Conservation (phyloP, 2,797 vertebrate species). For the Typhlichthys eigenmanni region DNA sequence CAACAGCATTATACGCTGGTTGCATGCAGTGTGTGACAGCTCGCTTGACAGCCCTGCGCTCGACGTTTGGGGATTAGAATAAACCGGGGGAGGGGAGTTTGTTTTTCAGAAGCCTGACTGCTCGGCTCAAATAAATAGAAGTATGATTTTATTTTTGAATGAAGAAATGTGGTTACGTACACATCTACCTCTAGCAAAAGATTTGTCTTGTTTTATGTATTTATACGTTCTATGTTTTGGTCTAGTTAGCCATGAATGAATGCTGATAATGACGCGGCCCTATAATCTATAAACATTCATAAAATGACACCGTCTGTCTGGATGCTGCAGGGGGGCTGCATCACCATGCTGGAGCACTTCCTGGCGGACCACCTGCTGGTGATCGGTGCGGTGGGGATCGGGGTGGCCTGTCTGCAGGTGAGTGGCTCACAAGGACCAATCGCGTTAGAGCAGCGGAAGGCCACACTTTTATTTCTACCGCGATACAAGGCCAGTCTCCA, state of each 20-base stretch:
- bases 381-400: conserved; percentile 85
- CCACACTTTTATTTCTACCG: background rate
- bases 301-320: conserved; percentile 5
- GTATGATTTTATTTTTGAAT: too few relatives aligned
- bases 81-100: too few relatives aligned
- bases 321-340: conserved; percentile 82
- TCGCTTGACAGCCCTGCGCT: background rate
- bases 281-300: background rate
- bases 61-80: background rate
- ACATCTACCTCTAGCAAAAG: too few relatives aligned
- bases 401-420: conserved; percentile 88
- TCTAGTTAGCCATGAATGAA: background rate
- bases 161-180: too few relatives aligned
- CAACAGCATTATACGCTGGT: background rate
- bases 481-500: background rate
- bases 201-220: too few relatives aligned
- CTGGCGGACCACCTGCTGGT: conserved; percentile 84
- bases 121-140: too few relatives aligned
- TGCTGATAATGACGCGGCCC: background rate
- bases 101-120: too few relatives aligned
- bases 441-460: background rate
- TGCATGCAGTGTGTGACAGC: background rate
- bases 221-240: background rate
- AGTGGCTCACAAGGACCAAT: conserved; percentile 17
- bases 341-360: conserved; percentile 84